Conservation (phyloP, 1,140 invertebrate species). For the Achatina immaculata region DNA sequence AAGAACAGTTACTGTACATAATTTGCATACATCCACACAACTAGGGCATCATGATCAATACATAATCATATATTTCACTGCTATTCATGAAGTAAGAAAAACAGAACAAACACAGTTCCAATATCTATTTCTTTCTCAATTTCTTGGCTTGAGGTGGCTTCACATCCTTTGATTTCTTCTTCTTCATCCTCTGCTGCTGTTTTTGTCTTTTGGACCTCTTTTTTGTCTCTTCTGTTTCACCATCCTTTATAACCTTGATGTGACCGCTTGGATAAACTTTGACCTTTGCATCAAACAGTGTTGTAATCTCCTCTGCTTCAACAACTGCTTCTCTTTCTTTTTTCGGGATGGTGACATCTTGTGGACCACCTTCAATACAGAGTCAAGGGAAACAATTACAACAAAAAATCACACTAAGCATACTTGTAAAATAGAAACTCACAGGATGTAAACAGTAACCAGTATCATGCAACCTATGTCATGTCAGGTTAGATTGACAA, state of each 20-base stretch:
- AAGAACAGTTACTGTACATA: too few relatives aligned
- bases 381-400: constrained; percentile 29
- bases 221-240: not conserved
- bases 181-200: not conserved
- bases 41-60: too few relatives aligned
- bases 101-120: too few relatives aligned
- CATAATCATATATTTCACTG: too few relatives aligned
- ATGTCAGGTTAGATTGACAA: too few relatives aligned
- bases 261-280: constrained; percentile 46
- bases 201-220: not conserved
- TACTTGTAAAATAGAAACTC: too few relatives aligned
- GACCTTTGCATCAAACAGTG: constrained; percentile 53
- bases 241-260: constrained; percentile 41
- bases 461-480: too few relatives aligned
- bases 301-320: constrained; percentile 55
- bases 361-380: constrained; percentile 41
- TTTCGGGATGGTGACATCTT: constrained; percentile 48
- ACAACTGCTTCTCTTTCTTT: not conserved
- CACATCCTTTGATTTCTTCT: constrained; percentile 4
- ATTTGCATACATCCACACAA: too few relatives aligned
- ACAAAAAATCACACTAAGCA: not conserved
- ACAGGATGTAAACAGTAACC: too few relatives aligned
- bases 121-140: not conserved
- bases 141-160: not conserved
- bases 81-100: too few relatives aligned